phyloP scores from a whole-genome alignment of 2,797 vertebrate species.

The Aldrovandia affinis region DNA sequence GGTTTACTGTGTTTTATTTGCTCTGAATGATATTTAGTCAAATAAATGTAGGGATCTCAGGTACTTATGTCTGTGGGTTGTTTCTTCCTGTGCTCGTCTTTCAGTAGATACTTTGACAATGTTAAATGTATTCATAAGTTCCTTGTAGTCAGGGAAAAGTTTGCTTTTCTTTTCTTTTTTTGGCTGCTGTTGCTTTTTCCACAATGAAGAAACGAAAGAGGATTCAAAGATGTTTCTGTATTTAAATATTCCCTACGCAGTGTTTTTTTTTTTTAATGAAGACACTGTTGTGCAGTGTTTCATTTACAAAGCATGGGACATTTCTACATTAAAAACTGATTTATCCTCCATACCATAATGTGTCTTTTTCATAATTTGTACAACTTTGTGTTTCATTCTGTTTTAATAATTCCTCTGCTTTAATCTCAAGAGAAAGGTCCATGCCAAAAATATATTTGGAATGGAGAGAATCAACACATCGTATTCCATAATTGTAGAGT shows the following conservation, averaged over 20 bases:
- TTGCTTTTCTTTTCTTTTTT: background rate
- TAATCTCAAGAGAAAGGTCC: background rate
- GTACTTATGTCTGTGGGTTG: conserved; percentile 20
- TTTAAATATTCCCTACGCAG: background rate
- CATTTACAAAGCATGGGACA: conserved; percentile 69
- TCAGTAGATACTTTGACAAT: background rate
- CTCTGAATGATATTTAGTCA: conserved; percentile 48
- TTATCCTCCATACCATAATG: conserved; percentile 38
- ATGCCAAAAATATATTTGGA: background rate
- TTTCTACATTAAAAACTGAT: conserved; percentile 66
- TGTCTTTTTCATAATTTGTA: conserved; percentile 45
- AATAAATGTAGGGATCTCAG: conserved; percentile 38
- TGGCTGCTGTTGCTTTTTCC: background rate
- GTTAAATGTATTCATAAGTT: background rate
- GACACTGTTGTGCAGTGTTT: conserved; percentile 34
- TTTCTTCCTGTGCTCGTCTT: conserved; percentile 3
- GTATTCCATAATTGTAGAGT: background rate
- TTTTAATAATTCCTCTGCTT: background rate
- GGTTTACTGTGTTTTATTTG: conserved; percentile 56
- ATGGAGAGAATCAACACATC: background rate
- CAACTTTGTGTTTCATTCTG: conserved; percentile 44
- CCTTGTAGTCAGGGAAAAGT: background rate
- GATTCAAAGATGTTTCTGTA: conserved; percentile 35
- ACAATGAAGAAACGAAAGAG: conserved; percentile 29
- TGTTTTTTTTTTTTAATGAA: conserved; percentile 42